Conservation (phyloP, 1,140 invertebrate genomes). For the Zaprionus lachaisei region DNA sequence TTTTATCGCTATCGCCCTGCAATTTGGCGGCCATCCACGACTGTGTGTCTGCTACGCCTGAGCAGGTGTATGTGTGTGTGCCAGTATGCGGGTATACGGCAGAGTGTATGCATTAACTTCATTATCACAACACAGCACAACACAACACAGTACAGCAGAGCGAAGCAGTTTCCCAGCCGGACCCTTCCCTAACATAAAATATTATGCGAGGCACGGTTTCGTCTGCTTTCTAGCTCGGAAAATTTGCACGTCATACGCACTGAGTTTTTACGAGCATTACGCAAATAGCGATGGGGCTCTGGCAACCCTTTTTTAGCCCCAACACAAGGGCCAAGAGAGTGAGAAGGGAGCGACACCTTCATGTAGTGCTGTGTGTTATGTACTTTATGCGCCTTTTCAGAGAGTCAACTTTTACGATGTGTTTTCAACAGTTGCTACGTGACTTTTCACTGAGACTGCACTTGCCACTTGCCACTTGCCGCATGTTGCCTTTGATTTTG, state of each 20-base stretch:
- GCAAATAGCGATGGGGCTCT: constrained; percentile 24
- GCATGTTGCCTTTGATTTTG: constrained; percentile 56
- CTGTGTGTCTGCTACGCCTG: constrained; percentile 20
- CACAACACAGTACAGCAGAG: constrained; percentile 31
- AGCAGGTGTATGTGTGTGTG: neutral
- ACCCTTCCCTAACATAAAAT: constrained; percentile 64
- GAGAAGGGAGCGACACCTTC: neutral
- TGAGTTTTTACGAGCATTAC: constrained; percentile 57
- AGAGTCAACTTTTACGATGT: constrained; percentile 78
- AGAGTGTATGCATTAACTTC: constrained; percentile 72
- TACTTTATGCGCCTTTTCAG: constrained; percentile 58
- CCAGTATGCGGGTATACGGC: constrained; percentile 13
- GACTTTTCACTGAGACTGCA: constrained; percentile 73
- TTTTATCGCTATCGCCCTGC: constrained; percentile 49
- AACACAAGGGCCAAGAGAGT: neutral
- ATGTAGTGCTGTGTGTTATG: constrained; percentile 12
- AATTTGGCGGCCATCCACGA: constrained; percentile 42
- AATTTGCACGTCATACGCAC: constrained; percentile 80
- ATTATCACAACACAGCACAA: constrained; percentile 65
- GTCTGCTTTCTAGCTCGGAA: constrained; percentile 54
- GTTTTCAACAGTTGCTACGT: constrained; percentile 79
- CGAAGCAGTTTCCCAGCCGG: constrained; percentile 52
- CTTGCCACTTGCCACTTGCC: constrained; percentile 58
- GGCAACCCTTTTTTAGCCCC: constrained; percentile 60
- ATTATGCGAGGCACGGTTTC: constrained; percentile 37